Percentiles rank a stretch among this genome's conserved stretches.
Conservation (phyloP, 1,140 invertebrate species). For the Panagrolaimus sp. region DNA sequence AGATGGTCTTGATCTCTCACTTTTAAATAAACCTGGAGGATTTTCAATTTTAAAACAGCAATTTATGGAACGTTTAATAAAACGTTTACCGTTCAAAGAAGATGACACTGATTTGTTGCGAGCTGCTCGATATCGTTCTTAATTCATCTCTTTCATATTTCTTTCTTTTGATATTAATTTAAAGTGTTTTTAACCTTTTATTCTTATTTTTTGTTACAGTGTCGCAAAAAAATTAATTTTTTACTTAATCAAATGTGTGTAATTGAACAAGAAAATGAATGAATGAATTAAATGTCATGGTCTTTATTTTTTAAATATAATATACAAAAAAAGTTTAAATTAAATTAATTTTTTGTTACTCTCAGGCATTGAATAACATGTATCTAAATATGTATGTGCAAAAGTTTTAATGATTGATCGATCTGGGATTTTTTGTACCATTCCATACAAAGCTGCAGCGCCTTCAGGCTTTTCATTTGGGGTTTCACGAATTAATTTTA, state of each 20-base stretch:
- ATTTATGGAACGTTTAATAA: conserved; percentile 3
- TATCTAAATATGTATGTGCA: conserved; percentile 75
- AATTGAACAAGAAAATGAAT: conserved; percentile 2
- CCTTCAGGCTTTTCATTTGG: conserved; percentile 62
- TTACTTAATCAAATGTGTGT: not conserved
- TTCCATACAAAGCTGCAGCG: conserved; percentile 82
- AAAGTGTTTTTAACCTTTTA: too few species aligned
- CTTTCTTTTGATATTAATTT: too few species aligned
- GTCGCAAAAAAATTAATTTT: not conserved
- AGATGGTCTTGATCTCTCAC: conserved; percentile 46
- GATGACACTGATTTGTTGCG: too few species aligned
- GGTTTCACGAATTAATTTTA: not conserved
- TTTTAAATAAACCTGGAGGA: conserved; percentile 50
- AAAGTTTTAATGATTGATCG: conserved; percentile 80
- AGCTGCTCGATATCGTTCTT: too few species aligned
- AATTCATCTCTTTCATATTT: too few species aligned
- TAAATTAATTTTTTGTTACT: not conserved
- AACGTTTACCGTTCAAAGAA: not conserved
- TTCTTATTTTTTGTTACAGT: too few species aligned
- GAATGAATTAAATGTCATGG: not conserved
- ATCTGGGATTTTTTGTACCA: conserved; percentile 81
- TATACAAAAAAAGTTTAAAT: too few species aligned
- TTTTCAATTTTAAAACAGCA: not conserved
- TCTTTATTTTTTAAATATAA: too few species aligned
- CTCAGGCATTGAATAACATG: conserved; percentile 67